Evolutionary conservation across 1,140 invertebrate genomes (phyloP), one percentile per base, ranked within the genome.

Genomic region (Thaumetopoea pityocampa): DNA sequence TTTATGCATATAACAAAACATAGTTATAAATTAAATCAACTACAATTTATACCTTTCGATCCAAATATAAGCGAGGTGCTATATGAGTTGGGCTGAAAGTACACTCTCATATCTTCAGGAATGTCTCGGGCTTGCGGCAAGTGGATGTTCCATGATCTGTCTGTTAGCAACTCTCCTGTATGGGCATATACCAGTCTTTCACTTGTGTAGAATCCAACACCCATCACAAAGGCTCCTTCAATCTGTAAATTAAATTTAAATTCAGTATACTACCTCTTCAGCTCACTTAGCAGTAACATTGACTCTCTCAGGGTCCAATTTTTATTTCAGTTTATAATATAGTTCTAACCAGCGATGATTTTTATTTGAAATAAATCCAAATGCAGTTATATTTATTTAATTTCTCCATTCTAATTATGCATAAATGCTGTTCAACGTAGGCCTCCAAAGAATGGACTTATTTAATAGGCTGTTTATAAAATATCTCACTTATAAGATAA

Each of bases 181-280:
- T 85, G 69, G 63, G 93, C 87, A 51, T 88, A 90, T 1, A 90
- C 82, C 16, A 93, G 66, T 41, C 92, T 84, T 72, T 96, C 94
- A 5, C 71, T 85, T 1, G 91, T 90, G 88, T 90, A 94, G 58
- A 92, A 92, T 5, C 95, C 94, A 2, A 93, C 49, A 2, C 93
- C 94, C 94, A 96, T 95, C 1, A 95, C 85, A 63, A 94, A 94
- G 1, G 92, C 92, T 5, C 94, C 95, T 83, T 95, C 93, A 1
- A 85, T 48, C 67, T 71, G 19, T 5, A 49, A 42, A 33, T 6
- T 2, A 43, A 32, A 24, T 28, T 23, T 20, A n/a, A n/a, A n/a
- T n/a, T n/a, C n/a, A n/a, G n/a, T n/a, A n/a, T n/a, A n/a, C n/a
- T n/a, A n/a, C n/a, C n/a, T n/a, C n/a, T n/a, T n/a, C n/a, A n/a